phyloP scores from a whole-genome alignment of 2,797 vertebrate species.

The Schizothorax lantsangensis region DNA sequence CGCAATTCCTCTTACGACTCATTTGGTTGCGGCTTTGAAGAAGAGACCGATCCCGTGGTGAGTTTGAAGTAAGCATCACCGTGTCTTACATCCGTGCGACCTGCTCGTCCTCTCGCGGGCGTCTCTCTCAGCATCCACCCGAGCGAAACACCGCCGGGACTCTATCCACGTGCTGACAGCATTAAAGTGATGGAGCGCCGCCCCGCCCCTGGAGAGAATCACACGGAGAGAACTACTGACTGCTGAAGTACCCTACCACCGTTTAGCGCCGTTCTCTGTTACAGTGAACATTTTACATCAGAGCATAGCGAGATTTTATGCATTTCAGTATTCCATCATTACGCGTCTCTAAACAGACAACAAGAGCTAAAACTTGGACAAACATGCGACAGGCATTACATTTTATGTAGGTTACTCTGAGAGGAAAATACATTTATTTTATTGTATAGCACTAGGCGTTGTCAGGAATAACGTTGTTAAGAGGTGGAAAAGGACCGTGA shows the following conservation, averaged over 20 bases:
- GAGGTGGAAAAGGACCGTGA: not conserved
- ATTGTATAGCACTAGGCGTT: not conserved
- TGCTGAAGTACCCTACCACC: not conserved
- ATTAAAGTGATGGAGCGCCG: slow-evolving; percentile 62
- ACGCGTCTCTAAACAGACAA: not conserved
- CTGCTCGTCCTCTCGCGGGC: slow-evolving; percentile 60
- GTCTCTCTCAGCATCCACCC: slow-evolving; percentile 68
- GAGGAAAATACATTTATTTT: not conserved
- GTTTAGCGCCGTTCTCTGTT: not conserved
- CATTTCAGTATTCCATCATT: not conserved
- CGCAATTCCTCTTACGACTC: slow-evolving; percentile 32
- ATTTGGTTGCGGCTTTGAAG: slow-evolving; percentile 18
- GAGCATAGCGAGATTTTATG: not conserved
- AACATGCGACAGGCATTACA: not conserved
- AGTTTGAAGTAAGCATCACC: slow-evolving; percentile 54
- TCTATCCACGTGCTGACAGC: slow-evolving; percentile 76
- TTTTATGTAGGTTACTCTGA: not conserved
- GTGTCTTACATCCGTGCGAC: slow-evolving; percentile 63
- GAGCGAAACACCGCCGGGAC: slow-evolving; percentile 68
- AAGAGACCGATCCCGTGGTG: slow-evolving; percentile 35
- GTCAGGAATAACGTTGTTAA: not conserved
- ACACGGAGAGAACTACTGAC: slow-evolving; percentile 39
- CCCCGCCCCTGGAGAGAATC: slow-evolving; percentile 63
- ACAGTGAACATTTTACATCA: not conserved
- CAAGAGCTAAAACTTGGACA: not conserved